Conservation (phyloP, 2,888 invertebrate species). For the Pinctada fucata region DNA sequence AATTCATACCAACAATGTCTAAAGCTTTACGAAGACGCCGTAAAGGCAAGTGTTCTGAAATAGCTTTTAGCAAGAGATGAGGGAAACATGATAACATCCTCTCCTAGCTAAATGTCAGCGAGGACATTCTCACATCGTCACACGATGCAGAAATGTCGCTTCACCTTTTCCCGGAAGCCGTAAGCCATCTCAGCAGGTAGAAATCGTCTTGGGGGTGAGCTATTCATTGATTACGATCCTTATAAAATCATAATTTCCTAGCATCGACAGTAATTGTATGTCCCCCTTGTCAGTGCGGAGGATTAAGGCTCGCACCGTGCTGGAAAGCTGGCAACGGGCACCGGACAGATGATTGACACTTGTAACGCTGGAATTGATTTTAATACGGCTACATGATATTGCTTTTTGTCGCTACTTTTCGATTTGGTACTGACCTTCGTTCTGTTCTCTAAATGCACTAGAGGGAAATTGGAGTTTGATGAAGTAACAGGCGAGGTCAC, state of each 20-base stretch:
- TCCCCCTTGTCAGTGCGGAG: background rate
- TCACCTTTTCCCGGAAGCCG: background rate
- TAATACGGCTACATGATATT: background rate
- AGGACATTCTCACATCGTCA: too few species aligned
- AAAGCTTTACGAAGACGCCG: too few species aligned
- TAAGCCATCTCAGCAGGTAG: background rate
- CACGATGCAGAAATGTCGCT: too few species aligned
- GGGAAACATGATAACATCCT: too few species aligned
- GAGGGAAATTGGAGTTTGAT: too few species aligned
- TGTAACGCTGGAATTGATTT: background rate
- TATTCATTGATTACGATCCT: background rate
- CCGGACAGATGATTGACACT: background rate
- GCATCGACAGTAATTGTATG: constrained; percentile 1
- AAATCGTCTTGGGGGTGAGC: background rate
- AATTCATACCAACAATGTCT: too few species aligned
- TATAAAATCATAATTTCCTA: background rate
- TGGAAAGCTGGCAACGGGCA: background rate
- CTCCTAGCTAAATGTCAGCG: too few species aligned
- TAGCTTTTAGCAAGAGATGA: too few species aligned
- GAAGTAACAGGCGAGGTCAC: too few species aligned
- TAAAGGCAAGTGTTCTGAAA: too few species aligned
- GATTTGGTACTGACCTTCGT: background rate
- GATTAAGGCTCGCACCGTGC: background rate
- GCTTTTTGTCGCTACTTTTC: background rate
- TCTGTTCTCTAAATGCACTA: too few species aligned